These are phyloP conservation scores for Phenganax stokvisi DNA, from an alignment of 92 coral and sea anemone species.

Conservation along the genomic window DNA sequence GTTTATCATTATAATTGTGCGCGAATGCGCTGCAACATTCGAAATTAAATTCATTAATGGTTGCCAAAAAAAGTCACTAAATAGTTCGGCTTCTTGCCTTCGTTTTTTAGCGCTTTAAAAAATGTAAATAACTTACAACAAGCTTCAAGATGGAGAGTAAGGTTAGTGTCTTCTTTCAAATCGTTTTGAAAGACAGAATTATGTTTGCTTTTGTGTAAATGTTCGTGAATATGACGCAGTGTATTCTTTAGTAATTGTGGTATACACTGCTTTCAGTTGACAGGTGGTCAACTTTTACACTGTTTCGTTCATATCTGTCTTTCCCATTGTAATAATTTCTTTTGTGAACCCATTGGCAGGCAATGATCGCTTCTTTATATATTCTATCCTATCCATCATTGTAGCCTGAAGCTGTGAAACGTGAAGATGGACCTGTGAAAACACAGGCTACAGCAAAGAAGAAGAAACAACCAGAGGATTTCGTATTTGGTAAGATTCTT, in stretches of 20 bases:
- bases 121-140: conserved; percentile 16
- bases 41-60: conserved; percentile 10
- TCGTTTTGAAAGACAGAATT: not conserved
- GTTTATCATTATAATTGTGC: too few relatives aligned
- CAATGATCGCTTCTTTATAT: not conserved
- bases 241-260: not conserved
- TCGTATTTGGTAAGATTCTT: conserved; percentile 87
- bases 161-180: conserved; percentile 1
- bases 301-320: not conserved
- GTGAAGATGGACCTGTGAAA: not conserved
- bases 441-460: conserved; percentile 41
- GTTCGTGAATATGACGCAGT: not conserved
- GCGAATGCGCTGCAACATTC: too few relatives aligned
- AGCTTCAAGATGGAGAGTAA: conserved; percentile 14
- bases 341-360: not conserved
- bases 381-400: too few relatives aligned
- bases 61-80: not conserved
- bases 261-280: not conserved
- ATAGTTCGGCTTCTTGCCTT: conserved; percentile 10
- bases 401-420: not conserved
- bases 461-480: conserved; percentile 86
- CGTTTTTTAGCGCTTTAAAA: not conserved
- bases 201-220: not conserved
- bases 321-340: not conserved
- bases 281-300: not conserved